phyloP scores from a whole-genome alignment of 1,140 invertebrate species.

The Vanessa tameamea region DNA sequence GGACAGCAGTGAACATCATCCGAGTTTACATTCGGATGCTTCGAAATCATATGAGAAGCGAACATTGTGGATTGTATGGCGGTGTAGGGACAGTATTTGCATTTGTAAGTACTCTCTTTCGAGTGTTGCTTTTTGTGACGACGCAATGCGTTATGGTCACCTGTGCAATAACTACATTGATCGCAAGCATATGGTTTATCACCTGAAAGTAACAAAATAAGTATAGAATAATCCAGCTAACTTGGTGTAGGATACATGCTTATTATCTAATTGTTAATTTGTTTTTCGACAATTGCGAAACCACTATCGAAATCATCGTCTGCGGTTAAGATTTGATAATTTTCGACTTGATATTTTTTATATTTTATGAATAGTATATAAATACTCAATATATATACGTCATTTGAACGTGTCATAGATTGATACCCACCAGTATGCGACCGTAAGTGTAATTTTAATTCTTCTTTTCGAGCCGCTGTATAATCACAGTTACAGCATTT shows the following conservation, averaged over 20 bases:
- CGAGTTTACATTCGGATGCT: constrained; percentile 80
- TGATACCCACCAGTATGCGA: constrained; percentile 84
- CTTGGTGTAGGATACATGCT: background rate
- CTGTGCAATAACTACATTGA: constrained; percentile 87
- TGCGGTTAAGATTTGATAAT: too few relatives aligned
- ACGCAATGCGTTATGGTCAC: constrained; percentile 91
- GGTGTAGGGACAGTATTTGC: constrained; percentile 85
- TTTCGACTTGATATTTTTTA: too few relatives aligned
- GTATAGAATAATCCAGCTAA: background rate
- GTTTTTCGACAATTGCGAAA: too few relatives aligned
- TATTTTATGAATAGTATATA: too few relatives aligned
- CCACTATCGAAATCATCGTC: too few relatives aligned
- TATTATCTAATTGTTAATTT: too few relatives aligned
- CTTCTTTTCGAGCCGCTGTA: constrained; percentile 82
- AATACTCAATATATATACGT: too few relatives aligned
- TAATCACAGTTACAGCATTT: constrained; percentile 88
- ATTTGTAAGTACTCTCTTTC: constrained; percentile 87
- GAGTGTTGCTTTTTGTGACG: constrained; percentile 90
- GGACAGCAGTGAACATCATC: constrained; percentile 78
- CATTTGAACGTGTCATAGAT: too few relatives aligned
- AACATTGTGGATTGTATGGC: constrained; percentile 85
- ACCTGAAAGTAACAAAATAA: constrained; percentile 71
- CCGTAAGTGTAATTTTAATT: constrained; percentile 86
- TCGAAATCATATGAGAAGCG: constrained; percentile 82
- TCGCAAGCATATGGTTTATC: constrained; percentile 92